Evolutionary conservation across 2,888 invertebrate species (phyloP).

Genomic region (Epirrita christyi): DNA sequence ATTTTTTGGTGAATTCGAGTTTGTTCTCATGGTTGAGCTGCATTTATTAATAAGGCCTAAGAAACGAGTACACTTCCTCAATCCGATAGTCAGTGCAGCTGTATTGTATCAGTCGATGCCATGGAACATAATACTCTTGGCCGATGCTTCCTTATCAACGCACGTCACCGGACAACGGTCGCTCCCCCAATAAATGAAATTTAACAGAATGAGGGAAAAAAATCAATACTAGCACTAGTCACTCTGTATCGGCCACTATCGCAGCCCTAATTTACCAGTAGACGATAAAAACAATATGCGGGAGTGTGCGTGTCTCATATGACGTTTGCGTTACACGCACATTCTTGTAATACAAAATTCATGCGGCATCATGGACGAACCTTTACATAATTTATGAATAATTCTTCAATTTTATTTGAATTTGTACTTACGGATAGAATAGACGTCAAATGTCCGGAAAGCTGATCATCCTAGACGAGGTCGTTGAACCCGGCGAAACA

Average conservation of each 20-base stretch:
- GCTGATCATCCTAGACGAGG: constrained; percentile 77
- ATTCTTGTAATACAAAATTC: constrained; percentile 63
- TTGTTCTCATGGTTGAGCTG: too few relatives aligned
- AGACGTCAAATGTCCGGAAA: constrained; percentile 80
- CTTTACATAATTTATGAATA: constrained; percentile 56
- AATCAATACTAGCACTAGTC: constrained; percentile 77
- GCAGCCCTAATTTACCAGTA: constrained; percentile 76
- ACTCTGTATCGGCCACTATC: constrained; percentile 75
- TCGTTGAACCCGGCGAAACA: constrained; percentile 69
- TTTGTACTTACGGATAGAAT: constrained; percentile 75
- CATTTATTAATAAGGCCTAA: too few relatives aligned
- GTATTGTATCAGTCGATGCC: too few relatives aligned
- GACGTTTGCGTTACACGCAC: constrained; percentile 36
- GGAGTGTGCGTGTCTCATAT: constrained; percentile 54
- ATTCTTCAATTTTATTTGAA: not conserved
- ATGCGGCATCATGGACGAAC: constrained; percentile 48
- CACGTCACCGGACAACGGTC: constrained; percentile 58
- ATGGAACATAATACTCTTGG: too few relatives aligned
- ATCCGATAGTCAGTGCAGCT: not conserved
- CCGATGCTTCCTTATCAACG: constrained; percentile 37
- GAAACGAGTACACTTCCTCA: too few relatives aligned
- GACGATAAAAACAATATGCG: constrained; percentile 76
- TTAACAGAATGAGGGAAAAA: constrained; percentile 85
- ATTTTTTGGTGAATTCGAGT: too few relatives aligned
- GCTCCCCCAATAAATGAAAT: constrained; percentile 84